Evolutionary conservation across 2,797 vertebrate genomes (phyloP).

Genomic region (Tragelaphus oryx): DNA sequence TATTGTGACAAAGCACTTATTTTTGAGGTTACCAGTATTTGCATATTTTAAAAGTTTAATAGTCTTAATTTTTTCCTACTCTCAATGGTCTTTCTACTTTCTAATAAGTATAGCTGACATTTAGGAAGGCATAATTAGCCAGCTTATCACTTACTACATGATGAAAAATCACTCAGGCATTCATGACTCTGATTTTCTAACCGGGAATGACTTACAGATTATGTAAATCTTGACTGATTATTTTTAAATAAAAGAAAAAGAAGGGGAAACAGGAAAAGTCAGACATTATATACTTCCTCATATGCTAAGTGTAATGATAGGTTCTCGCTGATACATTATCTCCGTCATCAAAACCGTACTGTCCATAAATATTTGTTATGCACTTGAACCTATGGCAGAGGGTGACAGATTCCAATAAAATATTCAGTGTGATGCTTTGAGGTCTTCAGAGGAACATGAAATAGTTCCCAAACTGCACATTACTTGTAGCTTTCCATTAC

Average conservation of each 20-base stretch:
- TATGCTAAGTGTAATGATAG: background rate
- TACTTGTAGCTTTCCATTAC: conserved; percentile 80
- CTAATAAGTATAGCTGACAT: conserved; percentile 33
- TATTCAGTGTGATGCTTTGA: conserved; percentile 78
- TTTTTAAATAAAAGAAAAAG: conserved; percentile 27
- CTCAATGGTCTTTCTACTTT: background rate
- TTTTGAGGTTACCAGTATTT: conserved; percentile 12
- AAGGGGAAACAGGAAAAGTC: background rate
- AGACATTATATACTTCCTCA: background rate
- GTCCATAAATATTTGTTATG: conserved; percentile 77
- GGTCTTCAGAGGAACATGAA: conserved; percentile 80
- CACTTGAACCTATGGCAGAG: conserved; percentile 49
- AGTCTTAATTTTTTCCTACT: background rate
- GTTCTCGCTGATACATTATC: background rate
- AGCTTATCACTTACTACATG: background rate
- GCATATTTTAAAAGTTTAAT: conserved; percentile 6
- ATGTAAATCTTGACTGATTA: background rate
- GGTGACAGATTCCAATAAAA: conserved; percentile 78
- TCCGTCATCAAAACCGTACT: conserved; percentile 50
- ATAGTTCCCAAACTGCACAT: conserved; percentile 82
- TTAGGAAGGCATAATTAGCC: conserved; percentile 37
- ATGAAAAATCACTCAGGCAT: conserved; percentile 13
- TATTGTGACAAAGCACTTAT: background rate
- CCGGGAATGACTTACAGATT: background rate
- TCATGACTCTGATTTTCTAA: conserved; percentile 1